phyloP scores from a whole-genome alignment of 1,140 invertebrate genomes.

The Drosophila seguyi region DNA sequence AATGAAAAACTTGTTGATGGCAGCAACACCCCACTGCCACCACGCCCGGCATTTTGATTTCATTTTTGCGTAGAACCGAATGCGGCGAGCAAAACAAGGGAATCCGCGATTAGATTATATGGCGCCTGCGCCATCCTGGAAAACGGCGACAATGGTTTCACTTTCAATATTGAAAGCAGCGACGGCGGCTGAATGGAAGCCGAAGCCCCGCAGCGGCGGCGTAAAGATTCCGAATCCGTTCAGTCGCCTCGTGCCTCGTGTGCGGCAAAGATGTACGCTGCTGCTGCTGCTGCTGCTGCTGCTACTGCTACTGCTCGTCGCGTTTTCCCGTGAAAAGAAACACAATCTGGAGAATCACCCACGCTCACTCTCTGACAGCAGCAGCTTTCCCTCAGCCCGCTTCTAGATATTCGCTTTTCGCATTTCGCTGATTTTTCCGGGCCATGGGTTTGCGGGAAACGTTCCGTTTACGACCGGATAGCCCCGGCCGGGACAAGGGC shows the following conservation, averaged over 20 bases:
- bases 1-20: constrained; percentile 66
- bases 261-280: constrained; percentile 53
- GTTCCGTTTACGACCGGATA: constrained; percentile 62
- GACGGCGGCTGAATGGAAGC: constrained; percentile 52
- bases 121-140: constrained; percentile 70
- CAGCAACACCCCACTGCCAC: neutral
- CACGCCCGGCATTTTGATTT: neutral
- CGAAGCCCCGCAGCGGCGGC: constrained; percentile 61
- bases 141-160: constrained; percentile 20
- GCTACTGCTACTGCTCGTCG: constrained; percentile 7
- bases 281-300: constrained; percentile 3
- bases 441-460: constrained; percentile 70
- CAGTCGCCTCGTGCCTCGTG: constrained; percentile 63
- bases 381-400: neutral
- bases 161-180: constrained; percentile 76
- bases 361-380: constrained; percentile 6
- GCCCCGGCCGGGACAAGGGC: constrained; percentile 52
- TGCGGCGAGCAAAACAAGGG: constrained; percentile 64
- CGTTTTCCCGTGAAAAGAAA: constrained; percentile 9
- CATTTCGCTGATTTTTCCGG: neutral
- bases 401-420: constrained; percentile 4
- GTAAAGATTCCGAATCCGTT: constrained; percentile 44
- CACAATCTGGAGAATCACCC: constrained; percentile 16
- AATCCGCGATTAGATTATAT: constrained; percentile 18
- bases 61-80: constrained; percentile 28